Percentiles rank a stretch among this genome's conserved stretches.
These are phyloP conservation scores for Branchellion lobata DNA, from an alignment of 2,888 invertebrate species.

Conservation along the genomic window DNA sequence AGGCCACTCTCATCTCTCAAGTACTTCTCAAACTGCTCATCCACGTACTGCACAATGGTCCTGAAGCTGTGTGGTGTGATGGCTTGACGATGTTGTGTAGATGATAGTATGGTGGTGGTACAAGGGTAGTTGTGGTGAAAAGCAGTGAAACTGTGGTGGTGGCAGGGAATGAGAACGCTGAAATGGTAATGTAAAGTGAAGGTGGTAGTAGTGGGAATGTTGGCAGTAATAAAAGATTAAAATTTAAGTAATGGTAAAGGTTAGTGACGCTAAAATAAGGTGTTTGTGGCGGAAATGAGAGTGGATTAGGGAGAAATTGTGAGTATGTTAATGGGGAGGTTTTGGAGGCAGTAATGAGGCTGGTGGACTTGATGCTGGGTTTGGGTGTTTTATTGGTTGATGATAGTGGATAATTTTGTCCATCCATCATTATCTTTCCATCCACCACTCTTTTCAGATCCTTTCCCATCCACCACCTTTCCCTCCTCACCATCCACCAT, in stretches of 20 bases:
- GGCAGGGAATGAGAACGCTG: too few species aligned
- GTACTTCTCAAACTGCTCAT: conserved; percentile 82
- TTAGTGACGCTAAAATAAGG: too few species aligned
- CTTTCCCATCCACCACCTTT: background rate
- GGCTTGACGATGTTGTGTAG: background rate
- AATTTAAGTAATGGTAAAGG: too few species aligned
- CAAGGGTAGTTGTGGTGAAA: background rate
- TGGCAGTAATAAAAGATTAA: too few species aligned
- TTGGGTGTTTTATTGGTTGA: background rate
- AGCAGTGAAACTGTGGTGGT: background rate
- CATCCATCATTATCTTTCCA: background rate
- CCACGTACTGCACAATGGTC: conserved; percentile 92
- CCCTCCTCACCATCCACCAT: background rate
- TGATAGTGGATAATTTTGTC: background rate
- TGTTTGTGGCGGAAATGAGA: too few species aligned
- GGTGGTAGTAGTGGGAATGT: too few species aligned
- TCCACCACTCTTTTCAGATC: background rate
- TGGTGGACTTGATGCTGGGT: too few species aligned
- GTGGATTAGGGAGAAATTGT: too few species aligned
- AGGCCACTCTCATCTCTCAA: conserved; percentile 80
- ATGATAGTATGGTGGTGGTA: background rate
- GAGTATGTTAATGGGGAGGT: too few species aligned
- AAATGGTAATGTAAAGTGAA: background rate
- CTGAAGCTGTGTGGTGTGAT: conserved; percentile 71
- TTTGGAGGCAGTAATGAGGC: too few species aligned